Evolutionary conservation across 2,113 vertebrate species (phyloP).

Genomic region (Atlantisia rogersi): DNA sequence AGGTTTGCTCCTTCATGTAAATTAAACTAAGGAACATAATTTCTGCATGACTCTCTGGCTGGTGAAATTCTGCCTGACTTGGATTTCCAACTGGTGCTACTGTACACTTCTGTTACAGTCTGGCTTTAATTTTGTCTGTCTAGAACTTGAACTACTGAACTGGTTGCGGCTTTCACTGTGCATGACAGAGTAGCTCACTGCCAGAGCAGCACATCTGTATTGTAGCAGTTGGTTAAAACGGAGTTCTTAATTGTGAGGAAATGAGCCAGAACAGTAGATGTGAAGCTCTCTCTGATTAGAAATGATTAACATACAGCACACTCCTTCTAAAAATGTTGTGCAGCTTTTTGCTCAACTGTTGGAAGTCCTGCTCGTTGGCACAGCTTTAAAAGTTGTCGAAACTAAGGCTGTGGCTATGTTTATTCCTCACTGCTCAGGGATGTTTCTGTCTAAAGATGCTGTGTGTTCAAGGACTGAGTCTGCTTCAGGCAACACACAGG

Average conservation of each 20-base stretch:
- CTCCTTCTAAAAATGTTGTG: neutral
- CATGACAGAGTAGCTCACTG: neutral
- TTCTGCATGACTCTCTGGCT: neutral
- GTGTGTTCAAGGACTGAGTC: neutral
- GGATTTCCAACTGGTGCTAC: neutral
- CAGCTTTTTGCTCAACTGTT: slow-evolving; percentile 9
- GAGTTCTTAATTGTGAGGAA: slow-evolving; percentile 47
- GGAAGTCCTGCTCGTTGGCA: neutral
- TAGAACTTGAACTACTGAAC: slow-evolving; percentile 2
- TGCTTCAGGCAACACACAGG: neutral
- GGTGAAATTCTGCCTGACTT: neutral
- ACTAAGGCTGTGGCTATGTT: neutral
- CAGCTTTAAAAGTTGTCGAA: neutral
- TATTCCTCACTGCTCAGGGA: neutral
- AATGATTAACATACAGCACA: slow-evolving; percentile 16
- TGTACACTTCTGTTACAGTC: neutral
- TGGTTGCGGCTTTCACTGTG: neutral
- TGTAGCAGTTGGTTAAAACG: neutral
- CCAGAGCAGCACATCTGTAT: slow-evolving; percentile 33
- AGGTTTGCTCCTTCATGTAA: neutral
- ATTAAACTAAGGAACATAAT: slow-evolving; percentile 3
- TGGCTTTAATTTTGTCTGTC: slow-evolving; percentile 35
- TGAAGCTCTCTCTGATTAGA: slow-evolving; percentile 31
- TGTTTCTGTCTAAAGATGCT: neutral
- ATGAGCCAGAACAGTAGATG: slow-evolving; percentile 37